phyloP scores from a whole-genome alignment of 2,888 invertebrate species.

The Gisinianus flammeolus region DNA sequence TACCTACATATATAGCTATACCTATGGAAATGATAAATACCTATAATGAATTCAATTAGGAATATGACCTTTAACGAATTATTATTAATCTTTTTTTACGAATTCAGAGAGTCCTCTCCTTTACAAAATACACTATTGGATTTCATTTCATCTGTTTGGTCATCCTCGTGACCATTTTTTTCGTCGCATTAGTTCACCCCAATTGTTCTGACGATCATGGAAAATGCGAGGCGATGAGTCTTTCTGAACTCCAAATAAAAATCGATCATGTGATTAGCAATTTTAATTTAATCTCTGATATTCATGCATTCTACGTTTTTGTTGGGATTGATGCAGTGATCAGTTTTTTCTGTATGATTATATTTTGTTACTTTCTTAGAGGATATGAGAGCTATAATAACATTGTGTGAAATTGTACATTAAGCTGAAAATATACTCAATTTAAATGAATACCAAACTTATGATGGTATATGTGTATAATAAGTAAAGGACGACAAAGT shows the following conservation, averaged over 20 bases:
- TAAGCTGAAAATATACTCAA: too few relatives aligned
- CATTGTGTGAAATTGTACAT: too few relatives aligned
- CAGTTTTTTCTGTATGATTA: background rate
- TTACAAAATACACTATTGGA: background rate
- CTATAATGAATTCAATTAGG: background rate
- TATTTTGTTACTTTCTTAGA: background rate
- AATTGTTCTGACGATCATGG: background rate
- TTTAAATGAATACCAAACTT: too few relatives aligned
- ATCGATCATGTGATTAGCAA: background rate
- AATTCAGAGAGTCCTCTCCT: background rate
- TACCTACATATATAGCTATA: too few relatives aligned
- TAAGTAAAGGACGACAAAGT: too few relatives aligned
- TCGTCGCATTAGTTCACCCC: background rate
- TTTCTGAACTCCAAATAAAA: background rate
- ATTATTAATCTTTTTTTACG: background rate
- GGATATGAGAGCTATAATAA: too few relatives aligned
- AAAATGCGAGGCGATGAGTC: background rate
- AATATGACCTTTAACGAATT: background rate
- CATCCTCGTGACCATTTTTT: background rate
- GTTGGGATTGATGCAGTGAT: background rate
- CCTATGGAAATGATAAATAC: too few relatives aligned
- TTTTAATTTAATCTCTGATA: background rate
- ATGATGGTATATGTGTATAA: too few relatives aligned
- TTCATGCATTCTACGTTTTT: background rate
- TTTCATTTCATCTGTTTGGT: background rate